A percentile compares a stretch with the other conserved stretches of the same genome.
Evolutionary conservation across 2,888 invertebrate genomes (phyloP).

Genomic region (Agonopterix arenella): DNA sequence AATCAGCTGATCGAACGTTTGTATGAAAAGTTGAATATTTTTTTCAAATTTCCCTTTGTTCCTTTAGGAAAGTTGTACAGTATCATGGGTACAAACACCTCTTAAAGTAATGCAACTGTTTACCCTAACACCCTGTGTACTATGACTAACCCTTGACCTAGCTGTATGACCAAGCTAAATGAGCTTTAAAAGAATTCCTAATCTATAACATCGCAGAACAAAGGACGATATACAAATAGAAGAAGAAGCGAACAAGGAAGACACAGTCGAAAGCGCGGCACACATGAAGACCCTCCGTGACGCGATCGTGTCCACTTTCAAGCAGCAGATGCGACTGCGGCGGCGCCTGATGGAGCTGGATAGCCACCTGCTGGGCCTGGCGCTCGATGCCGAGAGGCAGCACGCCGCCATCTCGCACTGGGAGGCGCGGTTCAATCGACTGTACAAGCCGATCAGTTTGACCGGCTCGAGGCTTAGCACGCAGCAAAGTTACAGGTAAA

Average conservation of each 20-base stretch:
- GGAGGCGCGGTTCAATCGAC: conserved; percentile 88
- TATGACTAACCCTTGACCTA: no score
- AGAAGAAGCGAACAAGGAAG: conserved; percentile 41
- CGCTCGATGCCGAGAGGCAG: conserved; percentile 92
- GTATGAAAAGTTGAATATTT: no score
- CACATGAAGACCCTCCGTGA: conserved; percentile 84
- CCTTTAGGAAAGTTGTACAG: no score
- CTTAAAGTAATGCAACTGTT: no score
- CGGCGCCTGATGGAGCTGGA: conserved; percentile 93
- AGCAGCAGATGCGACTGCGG: conserved; percentile 94
- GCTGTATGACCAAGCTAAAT: no score
- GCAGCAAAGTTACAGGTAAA: conserved; percentile 77
- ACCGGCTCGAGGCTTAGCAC: conserved; percentile 77
- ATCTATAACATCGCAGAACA: conserved; percentile 24
- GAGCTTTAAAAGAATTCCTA: no score
- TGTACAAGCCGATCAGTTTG: conserved; percentile 79
- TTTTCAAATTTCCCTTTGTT: no score
- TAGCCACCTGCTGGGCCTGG: conserved; percentile 90
- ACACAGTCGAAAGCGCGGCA: conserved; percentile 46
- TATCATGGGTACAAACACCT: no score
- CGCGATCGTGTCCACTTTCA: conserved; percentile 91
- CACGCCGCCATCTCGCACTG: conserved; percentile 93
- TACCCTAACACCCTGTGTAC: no score
- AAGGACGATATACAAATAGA: conserved; percentile 48
- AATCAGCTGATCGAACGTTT: no score